phyloP scores from a whole-genome alignment of 1,140 invertebrate genomes.

The Ruditapes philippinarum region DNA sequence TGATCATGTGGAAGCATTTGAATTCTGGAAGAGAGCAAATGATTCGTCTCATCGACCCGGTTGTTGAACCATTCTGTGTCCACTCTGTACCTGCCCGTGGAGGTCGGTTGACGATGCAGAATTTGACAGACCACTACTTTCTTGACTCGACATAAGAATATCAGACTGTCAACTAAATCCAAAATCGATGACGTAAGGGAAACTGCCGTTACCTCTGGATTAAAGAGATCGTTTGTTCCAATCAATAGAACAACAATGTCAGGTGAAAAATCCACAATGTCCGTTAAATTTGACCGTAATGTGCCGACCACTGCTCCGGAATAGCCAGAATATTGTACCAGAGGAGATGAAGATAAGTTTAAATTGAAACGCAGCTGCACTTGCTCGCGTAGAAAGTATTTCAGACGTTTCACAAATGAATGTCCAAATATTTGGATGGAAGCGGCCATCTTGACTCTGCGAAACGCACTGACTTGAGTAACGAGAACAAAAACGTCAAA shows the following conservation, averaged over 20 bases:
- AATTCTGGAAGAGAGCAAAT: background rate
- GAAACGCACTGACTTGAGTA: too few species aligned
- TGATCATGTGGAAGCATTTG: background rate
- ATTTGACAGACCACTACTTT: constrained; percentile 1
- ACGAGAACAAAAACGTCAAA: too few species aligned
- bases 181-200: background rate
- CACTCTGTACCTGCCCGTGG: background rate
- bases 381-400: background rate
- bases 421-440: constrained; percentile 7
- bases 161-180: background rate
- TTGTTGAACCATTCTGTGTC: background rate
- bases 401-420: background rate
- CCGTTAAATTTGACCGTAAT: background rate
- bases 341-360: background rate
- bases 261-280: background rate
- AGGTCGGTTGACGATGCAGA: background rate
- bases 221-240: background rate
- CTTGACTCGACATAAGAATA: background rate
- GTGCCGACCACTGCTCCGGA: background rate
- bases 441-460: background rate
- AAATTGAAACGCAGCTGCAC: background rate
- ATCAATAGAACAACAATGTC: constrained; percentile 3
- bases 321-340: background rate
- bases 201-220: background rate
- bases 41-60: background rate